Base-by-base conservation (phyloP, 2,797 vertebrate genomes). In the Oryzias dopingdopingensis region DNA sequence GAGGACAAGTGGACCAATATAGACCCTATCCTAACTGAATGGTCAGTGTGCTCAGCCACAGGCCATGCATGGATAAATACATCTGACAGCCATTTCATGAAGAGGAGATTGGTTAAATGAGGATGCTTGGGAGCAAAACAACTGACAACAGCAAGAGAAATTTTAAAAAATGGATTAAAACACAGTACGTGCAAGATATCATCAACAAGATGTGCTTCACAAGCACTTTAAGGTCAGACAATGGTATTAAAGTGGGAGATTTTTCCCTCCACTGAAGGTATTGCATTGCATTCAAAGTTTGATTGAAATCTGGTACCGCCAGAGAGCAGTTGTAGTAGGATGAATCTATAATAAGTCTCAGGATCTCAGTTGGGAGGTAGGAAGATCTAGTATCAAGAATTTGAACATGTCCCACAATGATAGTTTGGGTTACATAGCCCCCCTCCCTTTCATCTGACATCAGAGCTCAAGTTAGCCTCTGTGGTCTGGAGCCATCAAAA, bases 361-460 rank as follows among this genome's bases (percentile, higher is more conserved):
- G 52, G 42, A 79, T 70, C 87, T 81, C 65, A 62, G 52, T 42
- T 65, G 53, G 64, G 70, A 57, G 63, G 37, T 42, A 63, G 71
- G 62, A 67, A 73, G 74, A 81, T 81, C 83, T 70, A 59, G 81
- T 86, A 79, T 74, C 84, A 56, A 71, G 77, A 81, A 81, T 74
- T 82, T 75, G 76, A 81, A 88, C 83, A 80, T 60, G 75, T 86
- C 83, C 85, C 89, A 45, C 6, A 74, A 74, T 37, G 65, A 72
- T 68, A 74, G 85, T 82, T 88, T 79, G 58, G 68, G 82, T 91
- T 88, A 86, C 88, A 86, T 78, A 83, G 79, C 76, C 76, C 72
- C 47, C 63, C 67, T 85, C 47, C 63, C 67, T 85, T 85, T 87
- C 72, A 84, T 88, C 81, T 85, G 83, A 88, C 86, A 86, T 89